These are phyloP conservation scores for Lycopodina hypogea DNA, from an alignment of 37 sponge, comb jelly and placozoan species.

Conservation along the genomic window DNA sequence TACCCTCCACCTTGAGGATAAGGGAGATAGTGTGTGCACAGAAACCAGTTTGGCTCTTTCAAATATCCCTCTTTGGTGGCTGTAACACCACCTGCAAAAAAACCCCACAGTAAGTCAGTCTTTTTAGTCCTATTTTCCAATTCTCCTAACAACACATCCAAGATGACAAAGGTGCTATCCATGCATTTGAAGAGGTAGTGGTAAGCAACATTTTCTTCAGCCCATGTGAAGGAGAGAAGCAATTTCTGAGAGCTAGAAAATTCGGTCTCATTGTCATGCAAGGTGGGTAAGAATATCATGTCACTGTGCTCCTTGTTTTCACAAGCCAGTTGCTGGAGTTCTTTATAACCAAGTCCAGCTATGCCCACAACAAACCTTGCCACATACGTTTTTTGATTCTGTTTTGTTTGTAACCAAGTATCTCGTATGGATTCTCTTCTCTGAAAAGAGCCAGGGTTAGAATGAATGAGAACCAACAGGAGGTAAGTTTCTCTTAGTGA, in stretches of 20 bases:
- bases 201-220: slow-evolving; percentile 36
- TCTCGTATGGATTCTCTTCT: slow-evolving; percentile 45
- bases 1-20: slow-evolving; percentile 66
- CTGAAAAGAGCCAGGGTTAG: not conserved
- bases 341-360: not conserved
- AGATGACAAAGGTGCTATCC: slow-evolving; percentile 57
- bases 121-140: slow-evolving; percentile 3
- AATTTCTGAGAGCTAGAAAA: slow-evolving; percentile 53
- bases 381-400: not conserved
- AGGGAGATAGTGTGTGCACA: slow-evolving; percentile 55
- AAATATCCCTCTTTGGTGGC: slow-evolving; percentile 15
- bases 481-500: not conserved
- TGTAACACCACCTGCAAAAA: slow-evolving; percentile 34
- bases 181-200: slow-evolving; percentile 65
- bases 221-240: slow-evolving; percentile 56
- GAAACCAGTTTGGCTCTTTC: slow-evolving; percentile 39
- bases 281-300: slow-evolving; percentile 37
- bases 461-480: slow-evolving; percentile 25
- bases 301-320: slow-evolving; percentile 55
- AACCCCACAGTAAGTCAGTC: slow-evolving; percentile 37
- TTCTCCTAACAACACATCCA: slow-evolving; percentile 20
- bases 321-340: slow-evolving; percentile 9
- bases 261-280: slow-evolving; percentile 5
- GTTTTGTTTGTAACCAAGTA: slow-evolving; percentile 46
- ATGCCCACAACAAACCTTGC: slow-evolving; percentile 63